These are phyloP conservation scores for Cebidichthys violaceus DNA, from an alignment of 2,113 vertebrate species.

Conservation along the genomic window DNA sequence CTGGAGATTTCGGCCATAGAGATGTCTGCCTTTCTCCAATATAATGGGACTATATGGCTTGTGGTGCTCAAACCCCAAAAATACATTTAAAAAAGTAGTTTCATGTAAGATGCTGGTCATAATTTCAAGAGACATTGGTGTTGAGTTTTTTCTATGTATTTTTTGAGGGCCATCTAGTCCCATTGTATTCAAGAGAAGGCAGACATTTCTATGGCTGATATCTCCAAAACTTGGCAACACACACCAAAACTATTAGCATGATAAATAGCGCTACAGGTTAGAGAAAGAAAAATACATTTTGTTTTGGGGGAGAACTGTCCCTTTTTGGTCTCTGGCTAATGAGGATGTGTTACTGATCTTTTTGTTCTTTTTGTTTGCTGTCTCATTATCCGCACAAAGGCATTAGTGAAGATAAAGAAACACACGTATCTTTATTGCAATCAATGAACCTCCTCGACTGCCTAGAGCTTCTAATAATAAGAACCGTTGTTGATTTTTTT, in stretches of 20 bases:
- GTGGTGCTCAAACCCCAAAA: too few relatives aligned
- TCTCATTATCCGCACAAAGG: background rate
- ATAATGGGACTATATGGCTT: too few relatives aligned
- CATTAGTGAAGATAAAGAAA: background rate
- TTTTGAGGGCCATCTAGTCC: too few relatives aligned
- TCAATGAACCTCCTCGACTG: background rate
- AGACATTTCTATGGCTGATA: background rate
- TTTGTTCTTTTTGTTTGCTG: conserved; percentile 1
- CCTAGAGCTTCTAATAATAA: background rate
- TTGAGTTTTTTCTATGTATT: too few relatives aligned
- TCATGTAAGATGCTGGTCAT: too few relatives aligned
- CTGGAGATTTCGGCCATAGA: too few relatives aligned
- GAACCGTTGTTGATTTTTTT: background rate
- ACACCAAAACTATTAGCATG: background rate
- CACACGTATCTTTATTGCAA: background rate
- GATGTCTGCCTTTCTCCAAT: too few relatives aligned
- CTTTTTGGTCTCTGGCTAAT: background rate
- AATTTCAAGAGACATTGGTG: too few relatives aligned
- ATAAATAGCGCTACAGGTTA: background rate
- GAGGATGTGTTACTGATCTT: background rate
- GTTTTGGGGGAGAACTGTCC: background rate
- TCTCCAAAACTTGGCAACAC: background rate
- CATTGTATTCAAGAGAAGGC: too few relatives aligned
- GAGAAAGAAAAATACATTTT: too few relatives aligned
- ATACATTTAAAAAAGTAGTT: too few relatives aligned